These are phyloP conservation scores for Bubalus kerabau DNA, from an alignment of 2,113 vertebrate species.

Conservation along the genomic window DNA sequence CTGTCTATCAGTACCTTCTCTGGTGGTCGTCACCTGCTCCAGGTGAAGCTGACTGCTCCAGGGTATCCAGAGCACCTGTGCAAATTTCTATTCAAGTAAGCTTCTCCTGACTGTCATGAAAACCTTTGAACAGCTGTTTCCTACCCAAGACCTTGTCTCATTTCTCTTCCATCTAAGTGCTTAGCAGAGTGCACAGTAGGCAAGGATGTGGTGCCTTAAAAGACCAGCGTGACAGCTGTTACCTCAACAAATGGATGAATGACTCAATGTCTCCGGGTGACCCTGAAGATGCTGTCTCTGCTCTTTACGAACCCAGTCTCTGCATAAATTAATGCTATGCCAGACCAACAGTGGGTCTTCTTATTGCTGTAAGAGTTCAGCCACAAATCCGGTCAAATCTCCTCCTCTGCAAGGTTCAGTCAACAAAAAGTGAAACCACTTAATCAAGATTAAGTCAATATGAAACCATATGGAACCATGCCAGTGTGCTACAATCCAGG, in stretches of 20 bases:
- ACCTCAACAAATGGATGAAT: background rate
- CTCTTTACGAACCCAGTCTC: background rate
- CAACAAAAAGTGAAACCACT: constrained; percentile 6
- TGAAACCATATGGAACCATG: background rate
- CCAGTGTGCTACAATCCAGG: background rate
- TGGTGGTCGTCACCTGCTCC: background rate
- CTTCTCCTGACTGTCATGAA: background rate
- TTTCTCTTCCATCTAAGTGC: background rate
- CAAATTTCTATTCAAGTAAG: background rate
- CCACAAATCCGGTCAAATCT: background rate
- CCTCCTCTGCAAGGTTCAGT: background rate
- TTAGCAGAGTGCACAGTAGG: background rate
- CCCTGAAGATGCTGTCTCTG: background rate
- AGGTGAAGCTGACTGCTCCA: background rate
- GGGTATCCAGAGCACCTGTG: background rate
- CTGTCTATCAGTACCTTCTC: background rate
- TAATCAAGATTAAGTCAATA: background rate
- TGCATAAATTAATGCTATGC: background rate
- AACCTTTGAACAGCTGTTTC: background rate
- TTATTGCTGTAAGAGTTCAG: background rate
- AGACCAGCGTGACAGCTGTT: background rate
- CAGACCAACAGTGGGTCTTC: background rate
- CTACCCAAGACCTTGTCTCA: background rate
- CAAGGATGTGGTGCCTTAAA: background rate
- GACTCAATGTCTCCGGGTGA: background rate